Evolutionary conservation across 2,888 invertebrate species (phyloP), one percentile per base, ranked within the genome.

Genomic region (Hetaerina titia): DNA sequence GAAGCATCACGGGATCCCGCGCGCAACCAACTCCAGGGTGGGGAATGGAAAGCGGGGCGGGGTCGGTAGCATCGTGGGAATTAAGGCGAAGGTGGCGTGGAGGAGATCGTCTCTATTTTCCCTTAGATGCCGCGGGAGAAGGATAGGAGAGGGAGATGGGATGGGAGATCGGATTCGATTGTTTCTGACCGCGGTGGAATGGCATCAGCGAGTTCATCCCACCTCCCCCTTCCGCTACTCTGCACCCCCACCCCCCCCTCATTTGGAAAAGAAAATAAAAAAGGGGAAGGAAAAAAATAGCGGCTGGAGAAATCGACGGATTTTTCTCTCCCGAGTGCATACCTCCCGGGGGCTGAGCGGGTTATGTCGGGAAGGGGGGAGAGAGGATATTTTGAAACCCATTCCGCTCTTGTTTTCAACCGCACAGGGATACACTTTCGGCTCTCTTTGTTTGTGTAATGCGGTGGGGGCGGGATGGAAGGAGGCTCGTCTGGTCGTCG

Each of bases 11-110:
- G 69, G 9, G n/a, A 69, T 69, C n/a, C 69, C n/a, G 69, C 45
- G 45, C 45, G 69, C 81, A 25, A 9, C 31, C 31, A 31, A 81
- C 81, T 81, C 31, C 81, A 5, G n/a, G 13, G n/a, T 4, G 31
- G 81, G 31, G 31, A 31, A 31, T 31, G 31, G 81, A 81, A 81
- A 81, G 81, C 81, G 9, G 7, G 11, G 69, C 9, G 8, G 22
- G n/a, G 22, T 69, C 69, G 81, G 81, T 31, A 81, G 69, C 22
- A 31, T 81, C 81, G 81, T 81, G 81, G 81, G 81, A 81, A 81
- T 81, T 31, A 81, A 74, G 74, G 8, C 74, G 69, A 81, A 74
- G 74, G 8, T 25, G 13, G 69, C 19, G 22, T 8, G 69, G 60
- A 60, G 11, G 13, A 81, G 81, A 81, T 31, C 45, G 81, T 11